These are phyloP conservation scores for Calyptommatus sinebrachiatus DNA, from an alignment of 2,113 vertebrate genomes.

Conservation along the genomic window DNA sequence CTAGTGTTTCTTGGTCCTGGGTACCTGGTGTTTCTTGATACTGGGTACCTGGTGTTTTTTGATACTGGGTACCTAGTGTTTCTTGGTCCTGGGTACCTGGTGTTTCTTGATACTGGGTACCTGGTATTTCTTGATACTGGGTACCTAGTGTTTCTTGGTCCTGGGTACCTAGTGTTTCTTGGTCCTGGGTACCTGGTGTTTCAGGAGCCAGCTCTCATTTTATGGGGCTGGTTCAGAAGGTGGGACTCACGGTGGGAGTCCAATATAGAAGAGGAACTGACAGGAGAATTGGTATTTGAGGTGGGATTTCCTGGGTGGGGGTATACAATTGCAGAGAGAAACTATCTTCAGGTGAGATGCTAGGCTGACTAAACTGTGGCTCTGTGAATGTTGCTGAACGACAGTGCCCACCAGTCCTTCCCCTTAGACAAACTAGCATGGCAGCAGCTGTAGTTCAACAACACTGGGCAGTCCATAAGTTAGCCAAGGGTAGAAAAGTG, in stretches of 20 bases:
- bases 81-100: too few species aligned
- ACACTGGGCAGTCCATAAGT: background rate
- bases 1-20: too few species aligned
- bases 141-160: too few species aligned
- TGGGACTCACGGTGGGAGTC: background rate
- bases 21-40: too few species aligned
- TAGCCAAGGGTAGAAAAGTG: background rate
- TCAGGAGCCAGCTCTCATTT: background rate
- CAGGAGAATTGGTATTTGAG: background rate
- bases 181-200: background rate
- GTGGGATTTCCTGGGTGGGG: background rate
- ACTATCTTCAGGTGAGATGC: background rate
- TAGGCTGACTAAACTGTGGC: too few species aligned
- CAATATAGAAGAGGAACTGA: background rate
- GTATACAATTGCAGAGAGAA: background rate
- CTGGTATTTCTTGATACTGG: too few species aligned
- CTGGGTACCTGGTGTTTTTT: too few species aligned
- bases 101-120: too few species aligned
- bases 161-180: too few species aligned
- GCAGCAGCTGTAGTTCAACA: background rate
- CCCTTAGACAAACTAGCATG: background rate
- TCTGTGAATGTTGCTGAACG: background rate
- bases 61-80: too few species aligned
- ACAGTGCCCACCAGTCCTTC: too few species aligned
- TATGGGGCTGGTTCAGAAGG: background rate